phyloP scores from a whole-genome alignment of 2,888 invertebrate genomes.

The Leptothorax acervorum region DNA sequence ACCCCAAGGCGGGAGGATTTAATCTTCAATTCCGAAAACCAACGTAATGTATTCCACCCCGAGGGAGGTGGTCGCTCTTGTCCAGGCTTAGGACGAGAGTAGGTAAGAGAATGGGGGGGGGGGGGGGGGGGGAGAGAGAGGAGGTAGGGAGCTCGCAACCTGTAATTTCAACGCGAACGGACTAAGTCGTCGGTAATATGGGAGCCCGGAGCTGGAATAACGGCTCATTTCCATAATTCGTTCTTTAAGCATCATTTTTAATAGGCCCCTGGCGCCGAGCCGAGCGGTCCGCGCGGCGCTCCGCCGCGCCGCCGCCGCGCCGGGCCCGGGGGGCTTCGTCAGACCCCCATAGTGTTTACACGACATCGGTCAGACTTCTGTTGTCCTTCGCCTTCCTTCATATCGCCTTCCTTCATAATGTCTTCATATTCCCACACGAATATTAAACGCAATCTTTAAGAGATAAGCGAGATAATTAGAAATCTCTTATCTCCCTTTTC shows the following conservation, averaged over 20 bases:
- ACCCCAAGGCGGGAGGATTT: slow-evolving; percentile 72
- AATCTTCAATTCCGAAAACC: slow-evolving; percentile 79
- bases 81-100: slow-evolving; percentile 58
- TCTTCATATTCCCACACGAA: slow-evolving; percentile 55
- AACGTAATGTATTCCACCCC: slow-evolving; percentile 79
- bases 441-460: background rate
- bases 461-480: slow-evolving; percentile 1
- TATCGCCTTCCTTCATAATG: slow-evolving; percentile 50
- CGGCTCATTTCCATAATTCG: slow-evolving; percentile 84
- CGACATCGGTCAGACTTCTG: slow-evolving; percentile 65
- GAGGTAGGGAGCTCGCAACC: slow-evolving; percentile 72
- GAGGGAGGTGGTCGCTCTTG: slow-evolving; percentile 54
- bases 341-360: slow-evolving; percentile 67
- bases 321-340: slow-evolving; percentile 14
- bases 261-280: slow-evolving; percentile 84
- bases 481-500: background rate
- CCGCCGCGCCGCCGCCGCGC: slow-evolving; percentile 23
- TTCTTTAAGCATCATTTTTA: slow-evolving; percentile 84
- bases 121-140: background rate
- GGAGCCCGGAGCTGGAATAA: slow-evolving; percentile 78
- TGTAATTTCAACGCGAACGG: slow-evolving; percentile 83
- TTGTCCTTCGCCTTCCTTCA: slow-evolving; percentile 55
- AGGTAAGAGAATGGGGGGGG: slow-evolving; percentile 44
- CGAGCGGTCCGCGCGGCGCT: slow-evolving; percentile 34
- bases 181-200: slow-evolving; percentile 82